phyloP scores from a whole-genome alignment of 2,797 vertebrate genomes.

The Coregonus sp. region DNA sequence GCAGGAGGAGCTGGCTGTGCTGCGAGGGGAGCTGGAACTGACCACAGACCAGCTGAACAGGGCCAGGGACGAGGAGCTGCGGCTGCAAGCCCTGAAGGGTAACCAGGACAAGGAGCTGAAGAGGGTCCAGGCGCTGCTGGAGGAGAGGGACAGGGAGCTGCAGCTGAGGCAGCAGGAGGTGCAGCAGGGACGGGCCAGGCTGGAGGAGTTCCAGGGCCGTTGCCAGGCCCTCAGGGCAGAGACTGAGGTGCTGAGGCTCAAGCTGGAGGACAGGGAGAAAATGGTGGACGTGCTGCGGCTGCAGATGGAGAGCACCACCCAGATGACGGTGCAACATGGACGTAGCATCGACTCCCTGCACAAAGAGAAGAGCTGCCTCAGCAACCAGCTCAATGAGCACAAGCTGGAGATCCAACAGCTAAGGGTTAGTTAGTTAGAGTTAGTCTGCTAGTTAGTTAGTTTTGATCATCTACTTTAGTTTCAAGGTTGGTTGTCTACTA shows the following conservation, averaged over 20 bases:
- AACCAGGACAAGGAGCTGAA: conserved; percentile 67
- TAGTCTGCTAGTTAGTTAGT: not conserved
- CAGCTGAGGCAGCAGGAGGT: conserved; percentile 69
- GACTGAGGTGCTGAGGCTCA: conserved; percentile 64
- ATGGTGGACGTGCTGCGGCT: conserved; percentile 62
- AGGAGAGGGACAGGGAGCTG: conserved; percentile 66
- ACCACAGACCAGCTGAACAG: conserved; percentile 56
- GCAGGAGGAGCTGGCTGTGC: conserved; percentile 61
- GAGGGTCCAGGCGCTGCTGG: conserved; percentile 66
- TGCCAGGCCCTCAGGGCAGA: conserved; percentile 55
- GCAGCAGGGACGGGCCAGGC: conserved; percentile 48
- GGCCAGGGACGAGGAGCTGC: conserved; percentile 59
- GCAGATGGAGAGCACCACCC: conserved; percentile 69
- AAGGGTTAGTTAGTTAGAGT: conserved; percentile 59
- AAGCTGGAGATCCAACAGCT: conserved; percentile 75
- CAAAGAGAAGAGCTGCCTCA: conserved; percentile 69
- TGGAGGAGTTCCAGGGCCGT: conserved; percentile 41
- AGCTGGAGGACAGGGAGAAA: conserved; percentile 73
- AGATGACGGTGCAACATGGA: conserved; percentile 64
- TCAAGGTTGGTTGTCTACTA: not conserved
- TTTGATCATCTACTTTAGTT: not conserved
- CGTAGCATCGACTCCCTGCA: conserved; percentile 63
- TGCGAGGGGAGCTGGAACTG: conserved; percentile 71
- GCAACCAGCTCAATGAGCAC: conserved; percentile 70
- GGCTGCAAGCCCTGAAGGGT: conserved; percentile 61